Base-by-base conservation (phyloP, 2,888 invertebrate genomes). In the Pachydiplax longipennis region DNA sequence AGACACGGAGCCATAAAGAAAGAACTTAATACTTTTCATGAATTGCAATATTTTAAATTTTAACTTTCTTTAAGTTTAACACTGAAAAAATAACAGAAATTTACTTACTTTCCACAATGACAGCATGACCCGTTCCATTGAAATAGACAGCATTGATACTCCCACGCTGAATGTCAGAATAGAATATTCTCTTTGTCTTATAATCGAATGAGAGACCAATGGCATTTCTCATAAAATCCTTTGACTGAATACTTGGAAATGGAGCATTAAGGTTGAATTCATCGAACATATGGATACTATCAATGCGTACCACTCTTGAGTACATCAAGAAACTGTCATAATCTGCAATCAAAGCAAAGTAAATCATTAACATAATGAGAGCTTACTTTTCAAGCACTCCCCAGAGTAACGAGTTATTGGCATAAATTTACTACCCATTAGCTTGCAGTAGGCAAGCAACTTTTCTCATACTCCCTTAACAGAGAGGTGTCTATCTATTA, bases 141-240 rank as follows among this genome's bases (percentile, higher is more conserved):
- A 98, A 98, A 93, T 95, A 95, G 83, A 97, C 98, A 58, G 96
- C 95, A 94, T 97, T 97, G 93, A 98, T 98, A 92, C 97, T 96
- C 91, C 97, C 98, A 93, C 96, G 95, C 93, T 98, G 97, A 91
- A 98, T 98, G 94, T 98, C 98, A 0, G 98, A 98, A 94, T 97
- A 98, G 94, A 97, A 98, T 90, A 98, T 94, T 90, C 96, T 94
- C 92, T 96, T 95, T 58, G 94, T 94, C 91, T 94, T 94, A 94
- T 97, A 97, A 94, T 97, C 97, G 94, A 96, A 98, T 1, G 97
- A 96, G 90, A 98, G 95, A 37, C 97, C 98, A 92, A 98, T 98
- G 13, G 97, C 98, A 94, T 98, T 98, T 91, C 97, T 95, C 96
- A 98, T 96, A 92, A 96, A 94, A 8, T 96, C 96, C 91, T 95